Percentiles rank a stretch among this genome's conserved stretches.
These are phyloP conservation scores for Lutra lutra DNA, from an alignment of 2,797 vertebrate genomes.

Conservation along the genomic window DNA sequence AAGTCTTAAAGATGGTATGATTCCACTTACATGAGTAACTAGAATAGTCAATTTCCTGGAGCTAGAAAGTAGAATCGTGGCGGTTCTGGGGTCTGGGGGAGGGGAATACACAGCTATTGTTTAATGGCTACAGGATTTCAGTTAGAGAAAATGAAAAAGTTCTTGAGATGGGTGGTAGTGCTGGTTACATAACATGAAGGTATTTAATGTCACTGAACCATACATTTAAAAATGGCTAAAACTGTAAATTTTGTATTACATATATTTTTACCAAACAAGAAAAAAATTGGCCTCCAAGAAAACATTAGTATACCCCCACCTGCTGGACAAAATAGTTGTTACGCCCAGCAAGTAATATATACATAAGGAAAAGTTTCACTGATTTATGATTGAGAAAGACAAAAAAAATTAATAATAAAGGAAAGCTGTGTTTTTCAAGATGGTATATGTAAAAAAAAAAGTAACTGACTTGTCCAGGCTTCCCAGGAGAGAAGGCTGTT, in stretches of 20 bases:
- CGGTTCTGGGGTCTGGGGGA: rapidly evolving
- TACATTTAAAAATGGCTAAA: neutral
- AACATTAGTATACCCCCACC: neutral
- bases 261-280: neutral
- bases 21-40: neutral
- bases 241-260: neutral
- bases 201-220: neutral
- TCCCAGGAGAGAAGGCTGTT: neutral
- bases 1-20: neutral
- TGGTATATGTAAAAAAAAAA: neutral
- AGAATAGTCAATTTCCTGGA: neutral
- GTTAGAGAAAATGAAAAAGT: neutral
- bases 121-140: neutral
- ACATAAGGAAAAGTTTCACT: neutral
- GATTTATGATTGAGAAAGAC: neutral
- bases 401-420: neutral
- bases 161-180: neutral
- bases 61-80: neutral
- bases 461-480: neutral
- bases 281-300: neutral
- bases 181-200: neutral
- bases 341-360: no score
- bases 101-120: neutral
- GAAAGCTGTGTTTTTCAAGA: neutral
- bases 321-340: neutral